These are phyloP conservation scores for Anorthoa munda DNA, from an alignment of 2,888 invertebrate genomes.

Conservation along the genomic window DNA sequence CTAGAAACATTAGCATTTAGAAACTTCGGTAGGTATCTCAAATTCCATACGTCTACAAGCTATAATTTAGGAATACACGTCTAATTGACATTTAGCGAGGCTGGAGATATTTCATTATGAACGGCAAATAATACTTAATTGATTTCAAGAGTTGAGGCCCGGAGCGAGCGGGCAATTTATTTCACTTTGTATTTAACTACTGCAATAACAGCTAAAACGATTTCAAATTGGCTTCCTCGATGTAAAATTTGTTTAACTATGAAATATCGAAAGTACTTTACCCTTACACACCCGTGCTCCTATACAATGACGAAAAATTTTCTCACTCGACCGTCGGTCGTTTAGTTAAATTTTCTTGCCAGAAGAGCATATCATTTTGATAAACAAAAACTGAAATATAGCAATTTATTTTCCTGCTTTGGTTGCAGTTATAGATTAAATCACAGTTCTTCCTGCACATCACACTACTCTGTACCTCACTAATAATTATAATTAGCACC, in stretches of 20 bases:
- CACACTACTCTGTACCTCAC: not conserved
- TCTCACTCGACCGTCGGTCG: not conserved
- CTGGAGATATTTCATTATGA: conserved; percentile 72
- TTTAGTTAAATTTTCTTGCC: not conserved
- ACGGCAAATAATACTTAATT: conserved; percentile 69
- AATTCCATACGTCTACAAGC: conserved; percentile 34
- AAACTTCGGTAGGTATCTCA: conserved; percentile 19
- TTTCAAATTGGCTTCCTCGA: conserved; percentile 57
- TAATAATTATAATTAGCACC: conserved; percentile 41
- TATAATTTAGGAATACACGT: conserved; percentile 41
- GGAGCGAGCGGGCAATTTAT: conserved; percentile 73
- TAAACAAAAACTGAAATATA: not conserved
- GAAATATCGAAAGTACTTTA: conserved; percentile 55
- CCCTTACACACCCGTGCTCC: conserved; percentile 1
- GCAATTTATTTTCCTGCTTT: not conserved
- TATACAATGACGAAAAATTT: conserved; percentile 4
- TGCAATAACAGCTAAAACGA: conserved; percentile 61
- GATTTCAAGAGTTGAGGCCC: conserved; percentile 70
- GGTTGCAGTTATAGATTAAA: not conserved
- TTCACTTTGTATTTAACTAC: conserved; percentile 73
- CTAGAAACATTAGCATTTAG: conserved; percentile 2
- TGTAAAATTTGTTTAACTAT: conserved; percentile 52
- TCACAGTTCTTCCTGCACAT: not conserved
- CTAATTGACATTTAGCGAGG: conserved; percentile 62
- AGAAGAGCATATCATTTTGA: not conserved